phyloP scores from a whole-genome alignment of 64 coral and sea anemone species.

The Astreopora myriophthalma region DNA sequence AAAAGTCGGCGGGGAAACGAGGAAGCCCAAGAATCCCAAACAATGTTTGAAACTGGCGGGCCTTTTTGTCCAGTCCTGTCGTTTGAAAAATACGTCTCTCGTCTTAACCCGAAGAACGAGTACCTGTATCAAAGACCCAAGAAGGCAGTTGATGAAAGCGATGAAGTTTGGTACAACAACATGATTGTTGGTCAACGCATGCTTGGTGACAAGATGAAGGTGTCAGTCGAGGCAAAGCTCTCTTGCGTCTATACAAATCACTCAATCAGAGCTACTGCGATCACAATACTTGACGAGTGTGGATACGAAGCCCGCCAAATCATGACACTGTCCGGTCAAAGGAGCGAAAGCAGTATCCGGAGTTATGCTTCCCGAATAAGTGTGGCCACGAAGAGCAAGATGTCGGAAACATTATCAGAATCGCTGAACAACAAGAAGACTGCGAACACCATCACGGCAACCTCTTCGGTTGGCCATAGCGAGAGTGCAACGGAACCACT shows the following conservation, averaged over 20 bases:
- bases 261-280: conserved; percentile 45
- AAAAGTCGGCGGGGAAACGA: conserved; percentile 50
- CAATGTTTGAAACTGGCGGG: conserved; percentile 37
- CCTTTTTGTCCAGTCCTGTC: conserved; percentile 45
- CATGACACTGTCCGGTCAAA: conserved; percentile 64
- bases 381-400: conserved; percentile 42
- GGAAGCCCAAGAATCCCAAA: conserved; percentile 43
- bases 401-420: conserved; percentile 21
- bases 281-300: conserved; percentile 58
- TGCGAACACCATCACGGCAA: background rate
- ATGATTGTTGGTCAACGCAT: conserved; percentile 35
- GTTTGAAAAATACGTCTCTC: conserved; percentile 53
- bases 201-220: conserved; percentile 63
- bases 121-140: conserved; percentile 54
- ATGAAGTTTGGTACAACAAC: conserved; percentile 55
- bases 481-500: background rate
- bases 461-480: no score
- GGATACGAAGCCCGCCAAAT: conserved; percentile 62
- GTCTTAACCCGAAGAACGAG: conserved; percentile 48
- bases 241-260: conserved; percentile 61
- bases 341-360: conserved; percentile 55
- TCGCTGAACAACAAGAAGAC: conserved; percentile 5
- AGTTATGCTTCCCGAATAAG: conserved; percentile 50
- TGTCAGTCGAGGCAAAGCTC: conserved; percentile 42
- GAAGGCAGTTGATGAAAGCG: conserved; percentile 22